Base-by-base conservation (phyloP, 2,888 invertebrate species). In the Eupithecia centaureata region DNA sequence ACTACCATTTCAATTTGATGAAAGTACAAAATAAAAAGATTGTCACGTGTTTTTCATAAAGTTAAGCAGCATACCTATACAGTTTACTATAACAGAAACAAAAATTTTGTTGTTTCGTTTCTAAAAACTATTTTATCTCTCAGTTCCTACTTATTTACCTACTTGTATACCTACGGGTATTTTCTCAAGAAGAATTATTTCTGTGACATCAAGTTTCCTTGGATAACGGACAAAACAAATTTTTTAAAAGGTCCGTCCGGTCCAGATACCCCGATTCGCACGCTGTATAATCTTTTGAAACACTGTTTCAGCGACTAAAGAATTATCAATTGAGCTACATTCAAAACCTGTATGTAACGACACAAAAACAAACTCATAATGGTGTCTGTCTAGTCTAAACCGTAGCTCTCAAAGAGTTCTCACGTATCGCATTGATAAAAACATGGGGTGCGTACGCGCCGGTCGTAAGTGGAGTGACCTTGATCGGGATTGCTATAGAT, bases 341-440 rank as follows among this genome's bases (percentile, higher is more conserved):
- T 22, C 47, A 12, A 42, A 42, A 42, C 47, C 2, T 4, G 22
- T 22, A 47, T 47, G 12, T 4, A 47, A 47, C 22, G 4, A 22
- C 12, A 47, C 22, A 47, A 22, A 47, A 47, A 47, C 22, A 22
- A 47, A 47, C 22, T 18, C 18, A 47, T 22, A 22, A 47, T 22
- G 18, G 22, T 47, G 22, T 47, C 47, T 47, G 22, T 47, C 47
- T 47, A 47, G 47, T 22, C 47, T 22, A 22, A 42, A n/a, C 18
- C 4, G 22, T 47, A 3, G 47, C 4, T 22, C 10, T 12, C 12
- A 18, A 47, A 47, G 25, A 52, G 52, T 52, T 52, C 52, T 27
- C 27, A 52, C 52, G 52, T 15, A 52, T 52, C 27, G 27, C 52
- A 89, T 88, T 89, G 86, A 86, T 86, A 84, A 87, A 81, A 84